Evolutionary conservation across 2,797 vertebrate genomes (phyloP).

Genomic region (Merluccius polli): DNA sequence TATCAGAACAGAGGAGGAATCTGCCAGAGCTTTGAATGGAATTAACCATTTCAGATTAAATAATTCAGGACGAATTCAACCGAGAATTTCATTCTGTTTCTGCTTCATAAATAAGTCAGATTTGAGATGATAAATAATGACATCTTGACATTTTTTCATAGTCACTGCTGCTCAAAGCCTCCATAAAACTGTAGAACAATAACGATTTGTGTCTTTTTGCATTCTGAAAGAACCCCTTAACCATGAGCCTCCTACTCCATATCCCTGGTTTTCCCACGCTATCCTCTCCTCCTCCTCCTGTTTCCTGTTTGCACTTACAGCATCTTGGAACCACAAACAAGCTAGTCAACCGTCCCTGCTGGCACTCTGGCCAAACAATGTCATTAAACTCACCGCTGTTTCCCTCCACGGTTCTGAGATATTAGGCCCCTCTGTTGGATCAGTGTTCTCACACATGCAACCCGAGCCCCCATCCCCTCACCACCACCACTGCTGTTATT

Average conservation of each 20-base stretch:
- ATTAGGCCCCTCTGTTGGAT: slow-evolving; percentile 19
- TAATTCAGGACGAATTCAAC: slow-evolving; percentile 77
- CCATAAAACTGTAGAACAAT: not conserved
- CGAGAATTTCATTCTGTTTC: slow-evolving; percentile 78
- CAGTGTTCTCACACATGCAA: not conserved
- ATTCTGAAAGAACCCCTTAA: not conserved
- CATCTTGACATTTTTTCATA: slow-evolving; percentile 65
- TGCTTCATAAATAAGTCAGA: slow-evolving; percentile 77
- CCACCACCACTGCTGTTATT: not conserved
- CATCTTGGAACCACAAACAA: slow-evolving; percentile 25
- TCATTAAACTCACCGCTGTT: slow-evolving; percentile 50
- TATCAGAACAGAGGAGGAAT: slow-evolving; percentile 76
- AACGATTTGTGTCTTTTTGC: not conserved
- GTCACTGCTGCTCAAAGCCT: slow-evolving; percentile 30
- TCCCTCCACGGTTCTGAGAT: slow-evolving; percentile 32
- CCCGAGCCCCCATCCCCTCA: not conserved
- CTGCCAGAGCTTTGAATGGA: slow-evolving; percentile 73
- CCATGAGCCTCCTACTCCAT: not conserved
- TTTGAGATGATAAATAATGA: slow-evolving; percentile 78
- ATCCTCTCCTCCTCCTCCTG: slow-evolving; percentile 7
- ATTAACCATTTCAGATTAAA: slow-evolving; percentile 78
- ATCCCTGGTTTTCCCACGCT: slow-evolving; percentile 17
- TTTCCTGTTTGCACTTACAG: not conserved
- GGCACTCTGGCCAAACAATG: slow-evolving; percentile 55
- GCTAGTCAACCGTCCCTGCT: slow-evolving; percentile 45